Conservation (phyloP, 1,140 invertebrate genomes). For the Trinorchestia longiramus region DNA sequence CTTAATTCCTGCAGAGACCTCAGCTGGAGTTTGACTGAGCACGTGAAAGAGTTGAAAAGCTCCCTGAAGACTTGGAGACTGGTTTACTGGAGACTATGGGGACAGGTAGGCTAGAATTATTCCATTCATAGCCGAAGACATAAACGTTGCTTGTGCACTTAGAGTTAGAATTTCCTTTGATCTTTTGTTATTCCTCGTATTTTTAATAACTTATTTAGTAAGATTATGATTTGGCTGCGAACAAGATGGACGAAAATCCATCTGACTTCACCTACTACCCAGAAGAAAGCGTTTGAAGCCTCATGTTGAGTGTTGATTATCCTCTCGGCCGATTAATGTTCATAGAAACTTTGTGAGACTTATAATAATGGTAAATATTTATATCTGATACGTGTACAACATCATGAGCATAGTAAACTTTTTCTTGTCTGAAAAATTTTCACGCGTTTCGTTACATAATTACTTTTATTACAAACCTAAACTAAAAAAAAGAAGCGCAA, state of each 20-base stretch:
- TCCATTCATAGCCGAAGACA: neutral
- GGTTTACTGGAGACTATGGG: slow-evolving; percentile 94
- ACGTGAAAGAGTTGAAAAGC: slow-evolving; percentile 80
- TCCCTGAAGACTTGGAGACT: slow-evolving; percentile 87
- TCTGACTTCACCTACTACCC: neutral
- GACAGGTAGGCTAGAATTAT: slow-evolving; percentile 68
- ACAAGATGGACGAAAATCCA: neutral
- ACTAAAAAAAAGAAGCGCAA: too few relatives aligned
- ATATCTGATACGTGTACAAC: too few relatives aligned
- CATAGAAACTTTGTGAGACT: too few relatives aligned
- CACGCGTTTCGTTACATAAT: too few relatives aligned
- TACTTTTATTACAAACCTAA: too few relatives aligned
- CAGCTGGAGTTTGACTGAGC: slow-evolving; percentile 86
- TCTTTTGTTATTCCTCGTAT: neutral
- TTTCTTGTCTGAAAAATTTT: too few relatives aligned
- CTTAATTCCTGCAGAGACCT: slow-evolving; percentile 75
- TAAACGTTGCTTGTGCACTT: neutral
- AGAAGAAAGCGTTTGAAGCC: too few relatives aligned
- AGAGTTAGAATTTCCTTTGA: neutral
- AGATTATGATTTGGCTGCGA: neutral
- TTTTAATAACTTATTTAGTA: neutral
- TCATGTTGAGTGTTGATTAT: too few relatives aligned
- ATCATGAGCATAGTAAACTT: too few relatives aligned
- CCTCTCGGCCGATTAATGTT: too few relatives aligned
- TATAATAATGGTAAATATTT: too few relatives aligned